Base-by-base conservation (phyloP, 2,797 vertebrate genomes). In the Manis pentadactyla region DNA sequence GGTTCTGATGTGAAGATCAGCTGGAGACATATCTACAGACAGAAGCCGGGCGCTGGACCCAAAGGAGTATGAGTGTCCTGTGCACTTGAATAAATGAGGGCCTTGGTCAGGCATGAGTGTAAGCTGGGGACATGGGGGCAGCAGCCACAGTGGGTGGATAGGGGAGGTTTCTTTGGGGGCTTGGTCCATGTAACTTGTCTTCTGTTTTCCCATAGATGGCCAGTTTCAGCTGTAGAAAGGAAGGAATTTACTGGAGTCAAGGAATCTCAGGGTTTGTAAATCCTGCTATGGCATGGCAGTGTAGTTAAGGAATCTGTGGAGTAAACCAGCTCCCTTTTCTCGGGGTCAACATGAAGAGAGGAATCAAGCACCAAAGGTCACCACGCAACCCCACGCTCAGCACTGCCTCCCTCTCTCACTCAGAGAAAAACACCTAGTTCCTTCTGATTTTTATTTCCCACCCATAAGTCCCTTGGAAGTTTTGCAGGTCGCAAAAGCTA, bases 141-240 rank as follows among this genome's bases (percentile, higher is more conserved):
- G 57, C 29, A 55, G 10, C 42, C 84, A 31, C 37, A 37, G 53
- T 51, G 78, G 78, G 18, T 12, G 14, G 10, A 42, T 49, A 17
- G 37, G 29, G 13, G n/a, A 66, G 34, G 31, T 51, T 86, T 78
- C 23, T 18, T 0, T 31, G 42, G 21, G 8, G 42, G n/a, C 13
- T 31, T 83, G 46, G 49, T 66, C 31, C 19, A 82, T 31, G 29
- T 74, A 49, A 85, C 37, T 71, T 29, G 25, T n/a, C n/a, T 85
- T 23, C 17, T 51, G 13, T 61, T 87, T 71, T 95, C 88, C 46
- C 37, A 5, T 63, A 51, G 25, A 61, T 94, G 25, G 59, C 15
- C 64, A 79, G 42, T 85, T 93, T 88, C 51, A 86, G 17, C 42
- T 63, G 31, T 87, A 78, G n/a, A 74, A 64, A 73, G 29, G 95